A percentile compares a stretch with the other conserved stretches of the same genome.
phyloP scores from a whole-genome alignment of 2,113 vertebrate species.

The Saccopteryx leptura region DNA sequence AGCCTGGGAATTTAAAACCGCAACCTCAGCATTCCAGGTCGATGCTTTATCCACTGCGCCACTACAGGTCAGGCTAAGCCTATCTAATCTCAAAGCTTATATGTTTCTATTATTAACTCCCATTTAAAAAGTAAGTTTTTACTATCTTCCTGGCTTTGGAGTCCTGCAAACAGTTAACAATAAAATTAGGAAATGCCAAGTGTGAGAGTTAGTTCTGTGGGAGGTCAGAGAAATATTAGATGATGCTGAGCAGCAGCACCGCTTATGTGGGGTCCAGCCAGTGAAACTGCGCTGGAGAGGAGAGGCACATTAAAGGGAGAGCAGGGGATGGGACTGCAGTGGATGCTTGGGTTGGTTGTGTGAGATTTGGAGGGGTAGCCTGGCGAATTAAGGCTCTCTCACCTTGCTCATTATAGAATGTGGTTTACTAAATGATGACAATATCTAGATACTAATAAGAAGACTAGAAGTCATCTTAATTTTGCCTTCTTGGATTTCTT shows the following conservation, averaged over 20 bases:
- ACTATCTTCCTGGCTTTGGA: not conserved
- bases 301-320: not conserved
- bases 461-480: not conserved
- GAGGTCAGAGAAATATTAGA: not conserved
- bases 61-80: too few species aligned
- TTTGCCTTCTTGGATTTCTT: constrained; percentile 31
- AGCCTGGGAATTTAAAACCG: too few species aligned
- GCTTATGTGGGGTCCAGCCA: not conserved
- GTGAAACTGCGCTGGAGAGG: not conserved
- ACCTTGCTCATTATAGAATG: not conserved
- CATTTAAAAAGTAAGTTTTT: constrained; percentile 2
- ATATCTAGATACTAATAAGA: constrained; percentile 49
- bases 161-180: not conserved
- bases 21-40: too few species aligned
- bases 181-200: not conserved
- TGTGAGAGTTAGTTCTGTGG: not conserved
- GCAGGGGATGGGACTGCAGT: not conserved
- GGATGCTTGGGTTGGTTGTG: not conserved
- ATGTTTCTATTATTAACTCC: not conserved
- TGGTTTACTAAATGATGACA: constrained; percentile 31
- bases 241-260: not conserved
- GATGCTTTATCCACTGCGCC: too few species aligned
- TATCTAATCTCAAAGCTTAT: constrained; percentile 14
- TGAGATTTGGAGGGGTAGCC: not conserved
- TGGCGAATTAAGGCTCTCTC: not conserved